Percentiles rank a stretch among this genome's conserved stretches.
phyloP scores from a whole-genome alignment of 2,113 vertebrate species.

The Numenius arquata region DNA sequence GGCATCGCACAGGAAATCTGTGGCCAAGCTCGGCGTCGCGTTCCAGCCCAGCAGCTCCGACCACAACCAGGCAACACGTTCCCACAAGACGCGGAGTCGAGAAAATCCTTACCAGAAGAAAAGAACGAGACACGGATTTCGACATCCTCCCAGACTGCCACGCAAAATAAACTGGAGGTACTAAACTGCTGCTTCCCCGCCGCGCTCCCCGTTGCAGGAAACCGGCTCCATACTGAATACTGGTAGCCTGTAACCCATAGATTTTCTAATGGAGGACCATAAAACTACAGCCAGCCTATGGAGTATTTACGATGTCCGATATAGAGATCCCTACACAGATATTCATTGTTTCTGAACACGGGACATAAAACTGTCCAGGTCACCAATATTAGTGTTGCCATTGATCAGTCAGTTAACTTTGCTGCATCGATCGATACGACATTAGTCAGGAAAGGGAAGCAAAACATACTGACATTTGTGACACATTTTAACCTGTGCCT shows the following conservation, averaged over 20 bases:
- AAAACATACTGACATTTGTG: neutral
- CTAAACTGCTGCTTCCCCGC: neutral
- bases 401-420: conserved; percentile 1
- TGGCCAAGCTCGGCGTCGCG: neutral
- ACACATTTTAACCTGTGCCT: neutral
- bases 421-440: neutral
- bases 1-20: neutral
- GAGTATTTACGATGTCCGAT: neutral
- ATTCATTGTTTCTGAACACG: neutral
- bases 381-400: neutral
- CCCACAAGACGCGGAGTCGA: neutral
- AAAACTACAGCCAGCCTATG: neutral
- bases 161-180: neutral
- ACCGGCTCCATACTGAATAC: neutral
- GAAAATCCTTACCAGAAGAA: neutral
- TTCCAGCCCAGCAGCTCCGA: neutral
- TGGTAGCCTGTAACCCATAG: accelerated
- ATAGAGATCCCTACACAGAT: neutral
- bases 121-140: neutral
- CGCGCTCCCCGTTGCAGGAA: neutral
- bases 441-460: neutral
- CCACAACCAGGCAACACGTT: neutral
- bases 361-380: neutral
- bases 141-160: neutral
- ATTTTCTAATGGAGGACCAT: neutral